phyloP scores from a whole-genome alignment of 2,113 vertebrate species.

The Oreotrochilus melanogaster region DNA sequence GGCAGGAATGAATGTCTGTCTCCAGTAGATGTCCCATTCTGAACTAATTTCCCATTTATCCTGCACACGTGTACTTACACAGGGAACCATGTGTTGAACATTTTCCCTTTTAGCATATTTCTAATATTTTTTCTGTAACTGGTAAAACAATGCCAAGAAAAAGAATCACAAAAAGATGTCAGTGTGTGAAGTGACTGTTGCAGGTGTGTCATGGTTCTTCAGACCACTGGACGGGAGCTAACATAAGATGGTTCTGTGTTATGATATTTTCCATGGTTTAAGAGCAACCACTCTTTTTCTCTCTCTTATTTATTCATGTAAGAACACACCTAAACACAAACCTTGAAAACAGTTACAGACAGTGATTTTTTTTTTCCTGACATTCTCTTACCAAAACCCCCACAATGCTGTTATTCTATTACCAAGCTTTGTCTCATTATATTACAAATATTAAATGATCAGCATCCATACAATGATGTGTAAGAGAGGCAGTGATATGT shows the following conservation, averaged over 20 bases:
- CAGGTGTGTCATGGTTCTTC: background rate
- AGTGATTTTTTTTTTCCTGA: background rate
- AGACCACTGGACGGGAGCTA: background rate
- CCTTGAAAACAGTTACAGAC: background rate
- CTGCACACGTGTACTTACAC: background rate
- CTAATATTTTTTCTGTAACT: background rate
- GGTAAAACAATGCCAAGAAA: background rate
- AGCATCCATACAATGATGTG: accelerated
- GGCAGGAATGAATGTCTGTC: background rate
- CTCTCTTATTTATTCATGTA: background rate
- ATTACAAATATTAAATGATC: background rate
- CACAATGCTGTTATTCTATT: background rate
- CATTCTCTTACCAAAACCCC: background rate
- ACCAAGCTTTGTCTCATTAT: background rate
- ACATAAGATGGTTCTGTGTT: background rate
- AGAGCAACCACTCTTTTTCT: background rate
- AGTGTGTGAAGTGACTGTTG: background rate
- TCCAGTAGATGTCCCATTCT: background rate
- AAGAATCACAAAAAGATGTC: background rate
- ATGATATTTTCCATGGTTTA: background rate
- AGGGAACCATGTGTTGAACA: background rate
- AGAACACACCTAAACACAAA: background rate
- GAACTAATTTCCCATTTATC: background rate
- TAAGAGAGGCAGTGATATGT: accelerated
- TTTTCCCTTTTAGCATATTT: background rate